Evolutionary conservation across 1,140 invertebrate genomes (phyloP), one percentile per base, ranked within the genome.

Genomic region (Rhyacophila brunnea): DNA sequence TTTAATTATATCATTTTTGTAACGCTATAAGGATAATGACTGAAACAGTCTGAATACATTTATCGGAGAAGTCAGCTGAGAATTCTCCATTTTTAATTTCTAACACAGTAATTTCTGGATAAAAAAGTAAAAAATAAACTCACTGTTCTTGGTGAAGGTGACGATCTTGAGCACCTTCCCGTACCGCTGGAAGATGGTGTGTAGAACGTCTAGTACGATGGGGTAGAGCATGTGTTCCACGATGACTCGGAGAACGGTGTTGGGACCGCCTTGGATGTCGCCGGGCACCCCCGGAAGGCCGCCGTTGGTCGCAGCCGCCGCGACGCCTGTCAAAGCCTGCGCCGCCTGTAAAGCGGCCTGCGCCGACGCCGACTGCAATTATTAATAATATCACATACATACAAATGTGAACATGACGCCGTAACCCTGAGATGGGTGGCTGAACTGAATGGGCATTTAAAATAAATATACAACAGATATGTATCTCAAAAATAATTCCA

Each of bases 81-180:
- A n/a, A n/a, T n/a, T n/a, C n/a, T n/a, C n/a, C n/a, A n/a, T n/a
- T n/a, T n/a, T n/a, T n/a, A n/a, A n/a, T n/a, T n/a, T n/a, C n/a
- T n/a, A n/a, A n/a, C n/a, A n/a, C n/a, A n/a, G n/a, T n/a, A n/a
- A n/a, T n/a, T n/a, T 28, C 9, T 28, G 23, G 3, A 28, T 28
- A 28, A 28, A 28, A 28, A 40, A 15, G 4, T 15, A 40, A 6
- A 40, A 48, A 14, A 13, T n/a, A 32, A 72, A 92, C 92, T 93
- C 85, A 96, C 93, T 96, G 77, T 99, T 99, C 84, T 99, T 99
- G 67, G 93, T 98, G 82, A 99, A 99, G 64, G 96, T 99, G 70
- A 99, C 96, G 68, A 99, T 99, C 80, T 98, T 97, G 66, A 98
- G 83, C 68, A 99, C 95, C 81, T 97, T 97, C 66, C 97, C 97